Base-by-base conservation (phyloP, 1,140 invertebrate species). In the Panulirus ornatus region DNA sequence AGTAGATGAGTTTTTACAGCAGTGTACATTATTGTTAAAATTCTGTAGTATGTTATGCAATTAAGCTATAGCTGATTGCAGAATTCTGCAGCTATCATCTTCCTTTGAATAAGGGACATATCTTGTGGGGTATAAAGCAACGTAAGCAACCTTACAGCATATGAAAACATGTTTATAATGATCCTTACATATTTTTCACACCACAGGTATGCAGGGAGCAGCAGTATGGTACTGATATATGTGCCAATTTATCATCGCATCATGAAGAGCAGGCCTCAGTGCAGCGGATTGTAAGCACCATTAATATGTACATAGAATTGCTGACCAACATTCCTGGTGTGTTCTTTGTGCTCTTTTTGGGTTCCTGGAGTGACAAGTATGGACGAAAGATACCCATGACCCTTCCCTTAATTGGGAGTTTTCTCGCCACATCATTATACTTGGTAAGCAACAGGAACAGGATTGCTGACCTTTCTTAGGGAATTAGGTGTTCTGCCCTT, bases 351-450 rank as follows among this genome's bases (percentile, higher is more conserved):
- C 91, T 92, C 0, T 92, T 92, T 51, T 54, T 92, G 36, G 92
- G 92, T 1, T 90, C 91, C 1, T 92, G 92, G 92, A 91, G 89
- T n/a, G 92, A 92, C 70, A 70, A 40, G 30, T 70, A 92, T 79
- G 92, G 92, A 30, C 87, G 92, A 14, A 92, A 92, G 63, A 5
- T 92, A 3, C 93, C 94, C 0, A 92, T 94, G 51, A 90, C 94
- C 6, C 44, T 94, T 22, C 94, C 94, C 0, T 92, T 93, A 22
- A 51, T 94, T 82, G 94, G 94, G 27, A 92, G 92, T 44, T 70
- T 92, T 1, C 14, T 92, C 0, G n/a, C 86, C 1, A 78, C 84
- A 30, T 0, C 78, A 9, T 47, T 90, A n/a, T 92, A 86, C 79
- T 66, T 92, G 2, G 82, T 89, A 27, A 89, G 90, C 54, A 58